phyloP scores from a whole-genome alignment of 2,888 invertebrate genomes.

The Dicranocentrus wangi region DNA sequence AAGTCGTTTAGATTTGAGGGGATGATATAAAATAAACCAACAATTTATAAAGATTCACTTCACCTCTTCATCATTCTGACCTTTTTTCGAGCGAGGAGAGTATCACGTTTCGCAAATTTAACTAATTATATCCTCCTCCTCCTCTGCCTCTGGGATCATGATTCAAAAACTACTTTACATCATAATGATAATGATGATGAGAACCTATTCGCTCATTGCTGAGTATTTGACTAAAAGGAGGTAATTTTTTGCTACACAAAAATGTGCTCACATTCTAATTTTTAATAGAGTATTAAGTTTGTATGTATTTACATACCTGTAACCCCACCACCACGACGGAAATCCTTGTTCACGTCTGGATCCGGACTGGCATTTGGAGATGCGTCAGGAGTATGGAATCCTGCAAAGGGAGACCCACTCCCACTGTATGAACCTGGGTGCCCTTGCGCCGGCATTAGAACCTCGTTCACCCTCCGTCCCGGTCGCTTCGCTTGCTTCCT shows the following conservation, averaged over 20 bases:
- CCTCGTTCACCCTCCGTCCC: constrained; percentile 75
- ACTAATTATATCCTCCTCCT: constrained; percentile 51
- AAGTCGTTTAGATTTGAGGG: constrained; percentile 51
- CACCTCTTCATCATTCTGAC: background rate
- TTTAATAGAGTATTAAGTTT: too few species aligned
- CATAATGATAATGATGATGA: too few species aligned
- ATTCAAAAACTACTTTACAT: too few species aligned
- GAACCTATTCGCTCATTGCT: too few species aligned
- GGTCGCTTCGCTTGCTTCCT: constrained; percentile 88
- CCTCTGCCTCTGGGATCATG: too few species aligned
- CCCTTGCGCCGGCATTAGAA: constrained; percentile 79
- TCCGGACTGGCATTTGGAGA: constrained; percentile 89
- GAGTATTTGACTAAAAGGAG: too few species aligned
- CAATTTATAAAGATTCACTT: too few species aligned
- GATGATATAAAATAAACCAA: too few species aligned
- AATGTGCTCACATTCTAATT: background rate
- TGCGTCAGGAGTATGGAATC: constrained; percentile 86
- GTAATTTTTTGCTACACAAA: too few species aligned
- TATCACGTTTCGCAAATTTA: constrained; percentile 59
- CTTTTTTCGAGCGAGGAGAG: constrained; percentile 8
- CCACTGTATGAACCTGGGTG: constrained; percentile 75
- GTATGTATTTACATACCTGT: too few species aligned
- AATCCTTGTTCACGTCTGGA: constrained; percentile 74
- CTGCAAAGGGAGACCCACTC: constrained; percentile 69
- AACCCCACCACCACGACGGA: constrained; percentile 60